A percentile compares a stretch with the other conserved stretches of the same genome.
These are phyloP conservation scores for Brachypterus glaber DNA, from an alignment of 2,888 invertebrate genomes.

Conservation along the genomic window DNA sequence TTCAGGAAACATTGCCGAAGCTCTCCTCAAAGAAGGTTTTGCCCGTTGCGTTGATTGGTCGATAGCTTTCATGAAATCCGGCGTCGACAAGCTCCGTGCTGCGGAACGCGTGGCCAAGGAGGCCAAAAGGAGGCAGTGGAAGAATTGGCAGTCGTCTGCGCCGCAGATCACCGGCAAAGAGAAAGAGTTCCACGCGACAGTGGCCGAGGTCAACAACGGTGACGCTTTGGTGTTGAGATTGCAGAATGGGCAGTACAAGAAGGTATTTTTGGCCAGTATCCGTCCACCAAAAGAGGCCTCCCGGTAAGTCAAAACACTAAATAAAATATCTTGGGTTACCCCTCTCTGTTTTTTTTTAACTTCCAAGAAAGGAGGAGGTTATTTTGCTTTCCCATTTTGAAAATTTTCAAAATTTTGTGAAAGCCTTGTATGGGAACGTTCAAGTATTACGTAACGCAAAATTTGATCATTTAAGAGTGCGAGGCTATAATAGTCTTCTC, in stretches of 20 bases:
- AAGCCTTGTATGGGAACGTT: no score
- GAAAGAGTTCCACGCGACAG: constrained; percentile 72
- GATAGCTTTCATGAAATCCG: constrained; percentile 68
- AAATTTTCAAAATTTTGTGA: no score
- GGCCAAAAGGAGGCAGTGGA: constrained; percentile 79
- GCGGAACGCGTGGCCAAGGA: constrained; percentile 61
- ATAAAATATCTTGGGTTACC: no score
- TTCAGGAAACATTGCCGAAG: constrained; percentile 77
- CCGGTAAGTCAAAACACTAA: constrained; percentile 46
- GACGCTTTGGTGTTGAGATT: constrained; percentile 85
- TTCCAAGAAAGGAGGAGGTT: no score
- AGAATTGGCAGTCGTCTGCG: constrained; percentile 71
- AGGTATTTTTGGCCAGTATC: constrained; percentile 92
- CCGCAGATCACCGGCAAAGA: constrained; percentile 67
- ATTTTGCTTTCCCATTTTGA: no score
- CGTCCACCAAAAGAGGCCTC: constrained; percentile 68
- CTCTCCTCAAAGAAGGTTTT: constrained; percentile 50
- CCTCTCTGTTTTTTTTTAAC: no score
- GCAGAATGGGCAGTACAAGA: constrained; percentile 67
- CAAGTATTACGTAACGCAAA: no score
- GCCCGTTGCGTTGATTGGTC: constrained; percentile 93
- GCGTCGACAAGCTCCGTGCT: constrained; percentile 43
- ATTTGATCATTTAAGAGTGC: no score
- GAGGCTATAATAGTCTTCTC: no score
- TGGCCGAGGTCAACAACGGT: constrained; percentile 87